These are phyloP conservation scores for Cerastoderma edule DNA, from an alignment of 2,888 invertebrate genomes.

Conservation along the genomic window DNA sequence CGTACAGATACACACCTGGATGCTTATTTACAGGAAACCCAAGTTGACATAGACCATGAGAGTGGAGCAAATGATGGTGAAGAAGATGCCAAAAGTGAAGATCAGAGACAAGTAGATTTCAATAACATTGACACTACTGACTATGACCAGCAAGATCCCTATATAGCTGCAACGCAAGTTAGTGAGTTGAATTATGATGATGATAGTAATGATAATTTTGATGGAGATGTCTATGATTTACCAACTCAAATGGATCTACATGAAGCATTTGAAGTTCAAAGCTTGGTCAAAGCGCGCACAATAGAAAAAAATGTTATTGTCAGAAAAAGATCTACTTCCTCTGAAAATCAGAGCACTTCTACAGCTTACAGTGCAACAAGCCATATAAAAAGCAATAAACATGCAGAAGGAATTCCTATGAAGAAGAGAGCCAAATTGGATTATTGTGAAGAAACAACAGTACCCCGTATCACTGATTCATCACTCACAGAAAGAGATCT, in stretches of 20 bases:
- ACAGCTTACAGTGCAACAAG: neutral
- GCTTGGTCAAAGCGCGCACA: neutral
- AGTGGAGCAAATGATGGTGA: neutral
- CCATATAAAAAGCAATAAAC: neutral
- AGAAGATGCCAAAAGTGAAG: neutral
- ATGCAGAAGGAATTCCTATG: neutral
- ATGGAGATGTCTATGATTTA: neutral
- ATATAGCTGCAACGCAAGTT: neutral
- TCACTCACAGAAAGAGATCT: neutral
- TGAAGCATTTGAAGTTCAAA: neutral
- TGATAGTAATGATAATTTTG: neutral
- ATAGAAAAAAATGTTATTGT: too few relatives aligned
- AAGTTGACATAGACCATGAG: neutral
- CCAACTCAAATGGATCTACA: neutral
- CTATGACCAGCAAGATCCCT: too few relatives aligned
- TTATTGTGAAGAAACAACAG: neutral
- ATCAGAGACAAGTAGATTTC: too few relatives aligned
- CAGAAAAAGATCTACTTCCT: neutral
- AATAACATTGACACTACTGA: too few relatives aligned
- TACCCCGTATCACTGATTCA: slow-evolving; percentile 4
- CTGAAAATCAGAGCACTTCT: neutral
- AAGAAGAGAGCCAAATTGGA: neutral
- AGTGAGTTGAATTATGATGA: neutral
- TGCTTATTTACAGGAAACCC: neutral
- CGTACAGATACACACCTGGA: neutral